Evolutionary conservation across 2,888 invertebrate species (phyloP).

Genomic region (Penaeus monodon): DNA sequence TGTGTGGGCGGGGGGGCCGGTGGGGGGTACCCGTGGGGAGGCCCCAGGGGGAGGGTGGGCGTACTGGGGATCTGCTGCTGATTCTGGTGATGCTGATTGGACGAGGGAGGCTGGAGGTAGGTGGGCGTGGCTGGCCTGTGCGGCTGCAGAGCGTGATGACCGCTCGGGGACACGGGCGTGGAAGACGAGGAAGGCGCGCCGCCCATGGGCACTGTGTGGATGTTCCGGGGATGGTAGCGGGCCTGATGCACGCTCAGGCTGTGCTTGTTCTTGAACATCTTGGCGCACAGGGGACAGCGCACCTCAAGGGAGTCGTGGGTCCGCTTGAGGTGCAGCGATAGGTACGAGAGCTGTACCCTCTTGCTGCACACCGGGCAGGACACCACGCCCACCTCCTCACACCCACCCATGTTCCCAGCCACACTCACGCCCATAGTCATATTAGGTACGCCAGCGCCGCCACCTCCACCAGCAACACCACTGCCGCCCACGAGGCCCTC

Average conservation of each 20-base stretch:
- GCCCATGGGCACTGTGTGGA: background rate
- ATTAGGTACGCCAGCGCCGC: conserved; percentile 13
- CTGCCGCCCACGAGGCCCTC: conserved; percentile 56
- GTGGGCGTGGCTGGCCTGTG: conserved; percentile 46
- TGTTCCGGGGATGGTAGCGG: conserved; percentile 61
- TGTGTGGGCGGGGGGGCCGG: conserved; percentile 46
- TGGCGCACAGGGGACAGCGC: conserved; percentile 63
- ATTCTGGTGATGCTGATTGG: background rate
- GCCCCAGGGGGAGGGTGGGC: conserved; percentile 41
- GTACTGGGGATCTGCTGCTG: conserved; percentile 45
- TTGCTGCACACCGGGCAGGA: conserved; percentile 64
- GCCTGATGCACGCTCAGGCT: conserved; percentile 64
- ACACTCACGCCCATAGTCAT: conserved; percentile 9
- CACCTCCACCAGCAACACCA: conserved; percentile 28
- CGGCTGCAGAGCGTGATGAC: conserved; percentile 33
- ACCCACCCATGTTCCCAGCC: conserved; percentile 34
- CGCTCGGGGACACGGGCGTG: conserved; percentile 30
- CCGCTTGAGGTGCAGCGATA: conserved; percentile 64
- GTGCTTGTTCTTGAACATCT: conserved; percentile 65
- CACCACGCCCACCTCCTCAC: conserved; percentile 54
- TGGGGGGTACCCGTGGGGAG: conserved; percentile 45
- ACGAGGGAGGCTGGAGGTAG: conserved; percentile 42
- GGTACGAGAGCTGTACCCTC: conserved; percentile 62
- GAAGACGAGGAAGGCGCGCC: conserved; percentile 29
- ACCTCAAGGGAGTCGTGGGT: conserved; percentile 63